These are phyloP conservation scores for Chaetorhynchus papuensis DNA, from an alignment of 2,113 vertebrate species.

Conservation along the genomic window DNA sequence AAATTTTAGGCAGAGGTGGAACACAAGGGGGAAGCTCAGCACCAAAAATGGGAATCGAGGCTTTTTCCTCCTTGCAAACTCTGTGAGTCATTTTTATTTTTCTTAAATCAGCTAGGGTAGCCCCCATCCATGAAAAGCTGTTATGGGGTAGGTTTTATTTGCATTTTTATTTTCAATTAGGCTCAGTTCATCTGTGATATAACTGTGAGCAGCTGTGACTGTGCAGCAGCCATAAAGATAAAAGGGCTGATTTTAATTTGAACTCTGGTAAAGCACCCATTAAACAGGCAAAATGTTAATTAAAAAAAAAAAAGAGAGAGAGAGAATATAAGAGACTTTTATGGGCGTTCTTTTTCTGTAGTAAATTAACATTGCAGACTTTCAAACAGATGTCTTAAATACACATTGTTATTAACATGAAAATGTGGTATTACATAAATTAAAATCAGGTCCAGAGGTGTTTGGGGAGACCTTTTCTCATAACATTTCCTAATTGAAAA, in stretches of 20 bases:
- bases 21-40: slow-evolving; percentile 8
- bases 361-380: slow-evolving; percentile 80
- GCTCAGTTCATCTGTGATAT: slow-evolving; percentile 75
- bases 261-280: slow-evolving; percentile 77
- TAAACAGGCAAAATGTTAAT: slow-evolving; percentile 81
- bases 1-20: not conserved
- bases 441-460: slow-evolving; percentile 75
- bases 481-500: slow-evolving; percentile 70
- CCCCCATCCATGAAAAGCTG: slow-evolving; percentile 48
- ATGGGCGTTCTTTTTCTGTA: slow-evolving; percentile 65
- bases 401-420: slow-evolving; percentile 77
- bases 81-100: slow-evolving; percentile 38
- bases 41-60: not conserved
- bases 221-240: slow-evolving; percentile 74
- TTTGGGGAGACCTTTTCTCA: slow-evolving; percentile 66
- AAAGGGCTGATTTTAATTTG: slow-evolving; percentile 80
- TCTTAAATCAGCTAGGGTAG: slow-evolving; percentile 6
- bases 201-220: slow-evolving; percentile 77
- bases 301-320: slow-evolving; percentile 60
- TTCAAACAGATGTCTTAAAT: slow-evolving; percentile 82
- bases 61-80: not conserved
- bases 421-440: slow-evolving; percentile 81
- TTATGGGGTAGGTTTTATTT: slow-evolving; percentile 74
- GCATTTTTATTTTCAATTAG: slow-evolving; percentile 82
- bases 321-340: slow-evolving; percentile 74